These are phyloP conservation scores for Volucella inflata DNA, from an alignment of 2,888 invertebrate species.

Conservation along the genomic window DNA sequence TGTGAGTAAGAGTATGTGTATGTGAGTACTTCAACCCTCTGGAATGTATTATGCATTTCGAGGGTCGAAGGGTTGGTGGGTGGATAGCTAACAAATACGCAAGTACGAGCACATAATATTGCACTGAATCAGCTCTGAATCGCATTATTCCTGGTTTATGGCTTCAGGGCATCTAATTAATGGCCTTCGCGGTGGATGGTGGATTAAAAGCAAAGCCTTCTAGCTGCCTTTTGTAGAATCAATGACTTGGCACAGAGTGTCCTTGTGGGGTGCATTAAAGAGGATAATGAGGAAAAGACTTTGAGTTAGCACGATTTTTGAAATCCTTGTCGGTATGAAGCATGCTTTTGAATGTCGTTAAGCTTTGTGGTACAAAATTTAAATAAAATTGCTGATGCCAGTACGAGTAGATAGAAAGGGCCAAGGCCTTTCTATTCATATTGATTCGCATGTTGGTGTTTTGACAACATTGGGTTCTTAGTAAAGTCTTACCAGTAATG, in stretches of 20 bases:
- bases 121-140: constrained; percentile 47
- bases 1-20: no score
- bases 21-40: no score
- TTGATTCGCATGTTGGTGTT: no score
- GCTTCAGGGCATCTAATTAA: constrained; percentile 66
- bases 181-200: constrained; percentile 28
- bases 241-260: constrained; percentile 53
- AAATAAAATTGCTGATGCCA: no score
- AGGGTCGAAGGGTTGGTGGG: neutral
- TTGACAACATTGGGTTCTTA: no score
- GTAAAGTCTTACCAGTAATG: no score
- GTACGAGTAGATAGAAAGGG: no score
- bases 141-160: constrained; percentile 68
- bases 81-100: constrained; percentile 44
- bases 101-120: constrained; percentile 14
- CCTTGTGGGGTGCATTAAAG: constrained; percentile 43
- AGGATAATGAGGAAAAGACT: constrained; percentile 37
- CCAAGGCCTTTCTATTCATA: no score
- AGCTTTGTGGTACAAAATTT: no score
- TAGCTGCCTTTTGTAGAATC: constrained; percentile 7
- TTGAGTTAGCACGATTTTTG: constrained; percentile 38
- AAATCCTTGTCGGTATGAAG: no score
- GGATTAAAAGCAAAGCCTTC: constrained; percentile 32
- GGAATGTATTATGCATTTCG: no score
- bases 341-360: no score